Conservation (phyloP, 2,113 vertebrate genomes). For the Marmota monax region DNA sequence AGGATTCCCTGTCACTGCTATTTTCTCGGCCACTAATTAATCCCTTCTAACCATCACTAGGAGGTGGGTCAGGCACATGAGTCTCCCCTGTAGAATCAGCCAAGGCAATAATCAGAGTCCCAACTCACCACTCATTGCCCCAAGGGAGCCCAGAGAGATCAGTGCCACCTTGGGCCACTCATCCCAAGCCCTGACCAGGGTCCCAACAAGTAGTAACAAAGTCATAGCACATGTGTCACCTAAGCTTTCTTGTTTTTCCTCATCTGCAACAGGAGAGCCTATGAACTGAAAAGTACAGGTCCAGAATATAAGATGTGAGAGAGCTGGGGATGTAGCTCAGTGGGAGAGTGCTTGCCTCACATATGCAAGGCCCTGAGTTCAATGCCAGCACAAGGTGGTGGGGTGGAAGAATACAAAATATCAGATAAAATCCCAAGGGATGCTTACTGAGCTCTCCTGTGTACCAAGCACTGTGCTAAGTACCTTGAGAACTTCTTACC, state of each 20-base stretch:
- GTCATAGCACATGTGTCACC: background rate
- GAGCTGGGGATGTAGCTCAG: background rate
- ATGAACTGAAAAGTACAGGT: background rate
- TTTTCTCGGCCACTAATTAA: slow-evolving; percentile 41
- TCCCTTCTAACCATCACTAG: background rate
- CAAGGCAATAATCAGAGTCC: background rate
- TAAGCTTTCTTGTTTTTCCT: slow-evolving; percentile 10
- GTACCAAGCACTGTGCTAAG: background rate
- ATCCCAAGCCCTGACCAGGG: background rate
- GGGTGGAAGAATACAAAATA: background rate
- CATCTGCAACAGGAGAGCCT: background rate
- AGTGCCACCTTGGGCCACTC: background rate
- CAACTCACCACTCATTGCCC: background rate
- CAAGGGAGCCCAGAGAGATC: background rate
- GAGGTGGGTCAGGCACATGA: background rate
- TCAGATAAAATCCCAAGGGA: background rate
- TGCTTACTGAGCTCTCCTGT: background rate
- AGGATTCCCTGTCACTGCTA: slow-evolving; percentile 25
- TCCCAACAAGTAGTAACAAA: background rate
- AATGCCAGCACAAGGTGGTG: background rate
- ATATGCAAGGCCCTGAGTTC: background rate
- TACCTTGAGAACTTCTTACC: background rate
- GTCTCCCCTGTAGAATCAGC: slow-evolving; percentile 11
- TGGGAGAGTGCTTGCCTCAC: background rate
- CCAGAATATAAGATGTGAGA: background rate